phyloP scores from a whole-genome alignment of 2,113 vertebrate genomes.

The Nettapus auritus region DNA sequence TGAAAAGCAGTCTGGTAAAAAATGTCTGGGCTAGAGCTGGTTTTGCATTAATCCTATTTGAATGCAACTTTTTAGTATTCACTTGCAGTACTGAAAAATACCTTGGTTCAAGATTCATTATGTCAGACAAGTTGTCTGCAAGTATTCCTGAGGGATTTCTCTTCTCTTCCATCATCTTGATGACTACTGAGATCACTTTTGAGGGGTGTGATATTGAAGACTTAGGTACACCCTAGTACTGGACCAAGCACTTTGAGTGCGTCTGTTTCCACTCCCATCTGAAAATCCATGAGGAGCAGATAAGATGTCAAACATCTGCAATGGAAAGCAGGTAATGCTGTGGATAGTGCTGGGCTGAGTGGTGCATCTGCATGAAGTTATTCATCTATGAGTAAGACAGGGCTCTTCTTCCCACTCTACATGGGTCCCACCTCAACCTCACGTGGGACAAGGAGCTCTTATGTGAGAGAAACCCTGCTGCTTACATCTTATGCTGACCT shows the following conservation, averaged over 20 bases:
- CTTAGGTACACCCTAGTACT: accelerated
- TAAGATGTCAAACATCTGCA: background rate
- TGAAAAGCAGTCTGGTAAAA: background rate
- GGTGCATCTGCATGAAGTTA: accelerated
- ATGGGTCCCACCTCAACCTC: background rate
- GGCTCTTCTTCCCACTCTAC: accelerated
- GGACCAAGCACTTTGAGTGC: accelerated
- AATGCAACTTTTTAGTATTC: background rate
- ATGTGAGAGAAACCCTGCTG: no score
- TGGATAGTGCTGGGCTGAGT: background rate
- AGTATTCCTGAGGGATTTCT: background rate
- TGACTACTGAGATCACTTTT: background rate
- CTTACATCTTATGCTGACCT: background rate
- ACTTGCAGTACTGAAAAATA: background rate
- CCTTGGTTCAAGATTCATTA: background rate
- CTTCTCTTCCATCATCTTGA: background rate
- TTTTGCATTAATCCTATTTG: background rate
- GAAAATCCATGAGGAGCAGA: background rate
- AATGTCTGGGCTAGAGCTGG: background rate
- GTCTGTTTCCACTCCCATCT: background rate
- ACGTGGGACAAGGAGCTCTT: accelerated
- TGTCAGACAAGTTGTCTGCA: background rate
- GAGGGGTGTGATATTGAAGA: background rate
- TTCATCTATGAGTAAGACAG: accelerated
- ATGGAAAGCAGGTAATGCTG: background rate